Evolutionary conservation across 2,113 vertebrate species (phyloP), one percentile per base, ranked within the genome.

Genomic region (Lepisosteus oculatus): DNA sequence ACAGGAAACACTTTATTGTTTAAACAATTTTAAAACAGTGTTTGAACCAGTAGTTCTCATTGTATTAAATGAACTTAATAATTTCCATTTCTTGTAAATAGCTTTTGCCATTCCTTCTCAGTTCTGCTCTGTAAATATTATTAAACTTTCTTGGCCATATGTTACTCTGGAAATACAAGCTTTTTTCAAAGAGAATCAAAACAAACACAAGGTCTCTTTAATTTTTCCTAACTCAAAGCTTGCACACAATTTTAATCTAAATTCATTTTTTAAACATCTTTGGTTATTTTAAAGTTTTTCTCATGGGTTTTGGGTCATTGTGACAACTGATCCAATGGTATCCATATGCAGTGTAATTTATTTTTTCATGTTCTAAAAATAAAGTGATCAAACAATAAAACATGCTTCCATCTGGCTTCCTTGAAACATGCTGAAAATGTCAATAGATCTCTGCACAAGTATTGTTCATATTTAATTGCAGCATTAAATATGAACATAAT

Each of bases 1-100:
- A 59, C 67, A 73, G 77, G 77, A 85, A 78, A 68, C 57, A 56
- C 72, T 62, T 77, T 68, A 82, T 83, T 81, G 77, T 77, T 78
- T 56, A 64, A 81, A 79, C 76, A 69, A 61, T 76, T 79, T 70
- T 68, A 72, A 62, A 59, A 70, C 72, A 63, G 71, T 70, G 70
- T 80, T 85, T 79, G 75, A 5, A 81, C 76, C 61, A 61, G 51
- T 63, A 67, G 76, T 78, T 72, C 70, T 44, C 73, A 70, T 71
- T 63, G 47, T 61, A 72, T 62, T 61, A 62, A 76, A 76, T 72
- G 73, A 74, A 79, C 70, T 68, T 83, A 80, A 79, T 83, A 70
- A 78, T 82, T 79, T 75, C 74, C 76, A 79, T 67, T 79, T 75
- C 55, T 74, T 77, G 61, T 64, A 76, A 84, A 78, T 65, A 63